Evolutionary conservation across 2,797 vertebrate species (phyloP).

Genomic region (Aeoliscus strigatus): DNA sequence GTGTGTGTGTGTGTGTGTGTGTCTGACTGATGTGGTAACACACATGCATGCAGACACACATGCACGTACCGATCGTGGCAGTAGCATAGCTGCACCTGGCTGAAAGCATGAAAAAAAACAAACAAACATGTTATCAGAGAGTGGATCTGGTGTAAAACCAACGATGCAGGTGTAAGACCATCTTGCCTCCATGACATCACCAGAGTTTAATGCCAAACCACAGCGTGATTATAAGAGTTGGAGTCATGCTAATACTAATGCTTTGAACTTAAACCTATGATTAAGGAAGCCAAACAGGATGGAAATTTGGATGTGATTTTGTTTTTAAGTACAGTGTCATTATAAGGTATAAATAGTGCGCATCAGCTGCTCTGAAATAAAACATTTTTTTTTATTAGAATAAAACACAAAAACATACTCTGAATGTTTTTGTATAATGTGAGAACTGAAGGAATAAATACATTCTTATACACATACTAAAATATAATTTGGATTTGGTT

Average conservation of each 20-base stretch:
- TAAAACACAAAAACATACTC: too few species aligned
- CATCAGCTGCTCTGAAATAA: not conserved
- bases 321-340: too few species aligned
- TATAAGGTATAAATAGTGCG: not conserved
- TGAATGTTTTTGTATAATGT: too few species aligned
- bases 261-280: not conserved
- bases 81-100: constrained; percentile 60
- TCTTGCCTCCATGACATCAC: constrained; percentile 24
- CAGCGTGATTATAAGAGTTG: not conserved
- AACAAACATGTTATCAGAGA: constrained; percentile 60
- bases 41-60: constrained; percentile 14
- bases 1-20: constrained; percentile 13
- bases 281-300: constrained; percentile 1
- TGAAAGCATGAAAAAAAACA: constrained; percentile 57
- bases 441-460: too few species aligned
- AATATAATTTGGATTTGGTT: too few species aligned
- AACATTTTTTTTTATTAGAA: not conserved
- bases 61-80: constrained; percentile 9
- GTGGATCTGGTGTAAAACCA: constrained; percentile 61
- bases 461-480: too few species aligned
- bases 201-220: not conserved
- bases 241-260: not conserved
- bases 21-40: constrained; percentile 58
- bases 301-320: too few species aligned
- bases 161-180: constrained; percentile 50